Percentiles rank a stretch among this genome's conserved stretches.
phyloP scores from a whole-genome alignment of 2,888 invertebrate species.

The Mantis religiosa region DNA sequence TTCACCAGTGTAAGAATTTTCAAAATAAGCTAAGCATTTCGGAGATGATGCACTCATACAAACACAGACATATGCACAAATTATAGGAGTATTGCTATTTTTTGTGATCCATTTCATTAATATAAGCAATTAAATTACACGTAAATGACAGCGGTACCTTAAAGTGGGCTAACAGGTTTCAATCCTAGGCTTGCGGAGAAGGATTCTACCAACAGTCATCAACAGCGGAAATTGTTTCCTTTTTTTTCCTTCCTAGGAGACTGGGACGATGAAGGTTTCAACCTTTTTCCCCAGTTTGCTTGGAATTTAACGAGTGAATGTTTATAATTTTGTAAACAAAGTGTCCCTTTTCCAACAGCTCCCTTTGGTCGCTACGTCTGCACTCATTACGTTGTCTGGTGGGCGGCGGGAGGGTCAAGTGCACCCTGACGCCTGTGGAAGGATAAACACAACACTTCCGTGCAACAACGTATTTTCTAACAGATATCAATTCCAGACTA shows the following conservation, averaged over 20 bases:
- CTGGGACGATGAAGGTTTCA: background rate
- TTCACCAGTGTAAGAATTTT: too few species aligned
- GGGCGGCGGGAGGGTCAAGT: constrained; percentile 5
- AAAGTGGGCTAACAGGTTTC: background rate
- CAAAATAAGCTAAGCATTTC: too few species aligned
- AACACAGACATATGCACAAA: too few species aligned
- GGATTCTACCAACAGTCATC: background rate
- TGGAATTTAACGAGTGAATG: background rate
- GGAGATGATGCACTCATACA: too few species aligned
- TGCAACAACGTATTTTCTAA: background rate
- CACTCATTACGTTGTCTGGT: background rate
- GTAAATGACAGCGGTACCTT: background rate
- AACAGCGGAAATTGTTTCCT: background rate
- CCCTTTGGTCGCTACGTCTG: background rate
- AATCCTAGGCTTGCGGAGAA: background rate
- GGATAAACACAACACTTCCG: background rate
- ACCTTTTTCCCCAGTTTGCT: background rate
- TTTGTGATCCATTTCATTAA: too few species aligned
- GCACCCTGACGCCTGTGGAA: background rate
- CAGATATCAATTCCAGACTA: background rate
- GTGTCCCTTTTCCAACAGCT: background rate
- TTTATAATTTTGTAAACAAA: background rate
- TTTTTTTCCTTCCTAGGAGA: background rate
- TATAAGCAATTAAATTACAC: too few species aligned
- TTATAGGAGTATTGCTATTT: too few species aligned